These are phyloP conservation scores for Ophioninae sp. DNA, from an alignment of 2,888 invertebrate species.

Conservation along the genomic window DNA sequence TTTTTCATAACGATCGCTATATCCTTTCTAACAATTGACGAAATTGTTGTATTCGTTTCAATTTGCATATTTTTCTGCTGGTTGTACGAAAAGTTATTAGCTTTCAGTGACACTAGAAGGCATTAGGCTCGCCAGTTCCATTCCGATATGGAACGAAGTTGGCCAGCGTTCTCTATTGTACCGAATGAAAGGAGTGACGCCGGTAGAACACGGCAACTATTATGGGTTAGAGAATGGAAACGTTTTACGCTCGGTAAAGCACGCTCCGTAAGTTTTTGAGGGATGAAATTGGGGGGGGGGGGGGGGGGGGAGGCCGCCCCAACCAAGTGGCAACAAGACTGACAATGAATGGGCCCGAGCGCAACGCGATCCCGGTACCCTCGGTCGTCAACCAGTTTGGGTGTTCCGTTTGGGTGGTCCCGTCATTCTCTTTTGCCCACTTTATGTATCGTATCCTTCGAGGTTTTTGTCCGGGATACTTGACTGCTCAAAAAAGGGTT, in stretches of 20 bases:
- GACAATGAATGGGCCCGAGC: constrained; percentile 65
- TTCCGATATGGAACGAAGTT: constrained; percentile 7
- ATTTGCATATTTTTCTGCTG: neutral
- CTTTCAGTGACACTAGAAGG: neutral
- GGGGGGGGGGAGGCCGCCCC: constrained; percentile 42
- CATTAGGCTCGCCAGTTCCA: constrained; percentile 7
- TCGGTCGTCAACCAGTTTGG: constrained; percentile 75
- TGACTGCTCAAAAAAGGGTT: constrained; percentile 56
- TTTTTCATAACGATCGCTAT: neutral
- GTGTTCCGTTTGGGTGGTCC: constrained; percentile 70
- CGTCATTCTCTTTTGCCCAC: constrained; percentile 48
- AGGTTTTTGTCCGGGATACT: constrained; percentile 38
- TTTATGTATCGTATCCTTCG: constrained; percentile 47
- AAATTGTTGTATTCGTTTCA: neutral
- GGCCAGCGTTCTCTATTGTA: constrained; percentile 40
- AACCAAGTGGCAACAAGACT: constrained; percentile 40
- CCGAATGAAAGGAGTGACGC: constrained; percentile 70
- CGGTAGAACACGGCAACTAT: constrained; percentile 72
- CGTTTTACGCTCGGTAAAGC: constrained; percentile 80
- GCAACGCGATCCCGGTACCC: constrained; percentile 66
- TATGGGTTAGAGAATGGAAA: constrained; percentile 76
- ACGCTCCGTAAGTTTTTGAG: constrained; percentile 63
- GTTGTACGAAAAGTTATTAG: constrained; percentile 8
- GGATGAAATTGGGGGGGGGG: constrained; percentile 42
- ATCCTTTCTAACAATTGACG: neutral